A percentile compares a stretch with the other conserved stretches of the same genome.
These are phyloP conservation scores for Maniola hyperantus DNA, from an alignment of 2,888 invertebrate genomes.

Conservation along the genomic window DNA sequence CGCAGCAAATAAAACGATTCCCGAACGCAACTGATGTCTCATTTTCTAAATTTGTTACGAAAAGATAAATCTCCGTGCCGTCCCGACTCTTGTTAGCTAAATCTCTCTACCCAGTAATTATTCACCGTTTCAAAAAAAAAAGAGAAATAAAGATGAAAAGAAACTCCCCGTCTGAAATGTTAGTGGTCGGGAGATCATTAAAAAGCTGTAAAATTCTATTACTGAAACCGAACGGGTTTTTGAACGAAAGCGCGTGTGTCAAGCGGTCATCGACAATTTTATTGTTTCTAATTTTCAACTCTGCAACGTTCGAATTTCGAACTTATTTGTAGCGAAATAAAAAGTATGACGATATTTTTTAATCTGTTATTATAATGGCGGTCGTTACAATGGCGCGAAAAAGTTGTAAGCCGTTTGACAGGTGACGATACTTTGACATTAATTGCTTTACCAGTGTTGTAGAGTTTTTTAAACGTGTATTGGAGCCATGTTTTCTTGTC, in stretches of 20 bases:
- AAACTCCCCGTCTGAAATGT: constrained; percentile 69
- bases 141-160: constrained; percentile 75
- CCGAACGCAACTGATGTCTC: constrained; percentile 71
- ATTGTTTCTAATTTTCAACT: constrained; percentile 23
- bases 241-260: constrained; percentile 43
- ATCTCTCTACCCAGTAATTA: constrained; percentile 76
- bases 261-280: constrained; percentile 38
- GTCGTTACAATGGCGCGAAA: constrained; percentile 60
- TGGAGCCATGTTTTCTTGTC: constrained; percentile 31
- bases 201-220: constrained; percentile 78
- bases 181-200: constrained; percentile 75
- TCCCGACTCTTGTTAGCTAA: constrained; percentile 76
- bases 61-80: constrained; percentile 77
- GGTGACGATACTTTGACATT: constrained; percentile 76
- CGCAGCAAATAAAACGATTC: constrained; percentile 50
- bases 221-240: constrained; percentile 60
- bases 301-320: constrained; percentile 16
- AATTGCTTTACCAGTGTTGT: constrained; percentile 68
- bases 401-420: constrained; percentile 66
- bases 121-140: constrained; percentile 63
- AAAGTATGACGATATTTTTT: constrained; percentile 43
- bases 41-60: constrained; percentile 80
- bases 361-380: constrained; percentile 43
- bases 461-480: constrained; percentile 23
- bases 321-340: constrained; percentile 15